Conservation (phyloP, 2,113 vertebrate species). For the Peromyscus leucopus region DNA sequence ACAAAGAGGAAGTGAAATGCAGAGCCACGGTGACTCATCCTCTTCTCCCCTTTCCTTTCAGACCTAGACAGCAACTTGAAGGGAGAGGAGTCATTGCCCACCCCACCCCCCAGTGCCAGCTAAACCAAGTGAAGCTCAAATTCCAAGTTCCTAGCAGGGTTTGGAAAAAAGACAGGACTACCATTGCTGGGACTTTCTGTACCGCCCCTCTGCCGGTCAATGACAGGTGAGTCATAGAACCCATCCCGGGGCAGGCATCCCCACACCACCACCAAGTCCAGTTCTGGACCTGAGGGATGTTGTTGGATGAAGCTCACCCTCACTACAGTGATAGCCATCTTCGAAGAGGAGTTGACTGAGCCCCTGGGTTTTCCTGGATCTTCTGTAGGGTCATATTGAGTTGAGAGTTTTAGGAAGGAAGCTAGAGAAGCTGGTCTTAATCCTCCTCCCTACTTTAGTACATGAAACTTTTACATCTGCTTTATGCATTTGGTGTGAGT, state of each 20-base stretch:
- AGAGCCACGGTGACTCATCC: accelerated
- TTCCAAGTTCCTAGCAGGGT: slow-evolving; percentile 66
- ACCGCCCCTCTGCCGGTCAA: slow-evolving; percentile 81
- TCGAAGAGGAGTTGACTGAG: neutral
- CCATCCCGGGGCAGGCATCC: no score
- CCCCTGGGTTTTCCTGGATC: neutral
- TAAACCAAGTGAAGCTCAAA: slow-evolving; percentile 81
- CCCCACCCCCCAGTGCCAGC: slow-evolving; percentile 79
- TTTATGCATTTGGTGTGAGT: neutral
- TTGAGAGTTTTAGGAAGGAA: slow-evolving; percentile 15
- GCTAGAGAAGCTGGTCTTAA: neutral
- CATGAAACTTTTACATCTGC: neutral
- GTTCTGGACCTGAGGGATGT: neutral
- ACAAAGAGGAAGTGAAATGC: neutral
- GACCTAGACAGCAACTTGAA: slow-evolving; percentile 77
- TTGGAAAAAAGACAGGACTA: slow-evolving; percentile 81
- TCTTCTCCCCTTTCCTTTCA: slow-evolving; percentile 73
- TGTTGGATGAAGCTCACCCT: neutral
- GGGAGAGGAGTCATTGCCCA: slow-evolving; percentile 85
- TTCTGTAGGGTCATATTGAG: neutral
- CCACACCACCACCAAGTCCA: no score
- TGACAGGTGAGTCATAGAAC: slow-evolving; percentile 79
- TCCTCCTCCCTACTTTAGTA: neutral
- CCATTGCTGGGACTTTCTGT: slow-evolving; percentile 84
- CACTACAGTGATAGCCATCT: neutral